Evolutionary conservation across 2,113 vertebrate species (phyloP).

Genomic region (Onychostoma macrolepis): DNA sequence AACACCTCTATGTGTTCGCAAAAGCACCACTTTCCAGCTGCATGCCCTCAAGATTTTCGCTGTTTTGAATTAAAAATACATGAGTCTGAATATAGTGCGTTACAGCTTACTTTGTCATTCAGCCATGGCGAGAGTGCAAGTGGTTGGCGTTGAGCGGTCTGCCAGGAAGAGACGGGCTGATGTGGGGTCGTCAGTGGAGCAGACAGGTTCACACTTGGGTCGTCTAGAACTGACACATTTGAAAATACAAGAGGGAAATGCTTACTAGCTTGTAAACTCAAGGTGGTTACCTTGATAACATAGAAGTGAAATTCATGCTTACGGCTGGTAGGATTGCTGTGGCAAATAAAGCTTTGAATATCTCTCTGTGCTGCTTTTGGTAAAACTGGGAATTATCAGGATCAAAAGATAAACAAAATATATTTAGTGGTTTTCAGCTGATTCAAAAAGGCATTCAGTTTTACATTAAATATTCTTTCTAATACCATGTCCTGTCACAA

Average conservation of each 20-base stretch:
- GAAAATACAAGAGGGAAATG: slow-evolving; percentile 2
- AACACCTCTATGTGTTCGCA: neutral
- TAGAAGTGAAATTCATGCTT: neutral
- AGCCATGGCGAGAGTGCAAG: slow-evolving; percentile 26
- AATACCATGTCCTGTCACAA: neutral
- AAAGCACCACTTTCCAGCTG: slow-evolving; percentile 6
- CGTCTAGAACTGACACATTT: neutral
- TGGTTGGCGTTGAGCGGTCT: neutral
- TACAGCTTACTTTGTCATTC: slow-evolving; percentile 37
- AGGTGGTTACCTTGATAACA: neutral
- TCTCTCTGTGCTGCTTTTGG: neutral
- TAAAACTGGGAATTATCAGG: neutral
- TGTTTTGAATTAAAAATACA: slow-evolving; percentile 42
- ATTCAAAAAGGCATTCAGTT: neutral
- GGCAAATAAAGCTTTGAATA: neutral
- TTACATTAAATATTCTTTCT: neutral
- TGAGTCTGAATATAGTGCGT: slow-evolving; percentile 34
- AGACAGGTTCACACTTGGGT: slow-evolving; percentile 29
- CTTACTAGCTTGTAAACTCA: slow-evolving; percentile 20
- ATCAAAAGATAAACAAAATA: neutral
- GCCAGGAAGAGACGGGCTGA: slow-evolving; percentile 22
- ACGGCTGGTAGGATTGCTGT: neutral
- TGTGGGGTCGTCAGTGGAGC: slow-evolving; percentile 17
- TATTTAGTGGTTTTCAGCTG: neutral
- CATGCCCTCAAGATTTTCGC: neutral